Conservation (phyloP, 2,888 invertebrate species). For the Ethmia dodecea region DNA sequence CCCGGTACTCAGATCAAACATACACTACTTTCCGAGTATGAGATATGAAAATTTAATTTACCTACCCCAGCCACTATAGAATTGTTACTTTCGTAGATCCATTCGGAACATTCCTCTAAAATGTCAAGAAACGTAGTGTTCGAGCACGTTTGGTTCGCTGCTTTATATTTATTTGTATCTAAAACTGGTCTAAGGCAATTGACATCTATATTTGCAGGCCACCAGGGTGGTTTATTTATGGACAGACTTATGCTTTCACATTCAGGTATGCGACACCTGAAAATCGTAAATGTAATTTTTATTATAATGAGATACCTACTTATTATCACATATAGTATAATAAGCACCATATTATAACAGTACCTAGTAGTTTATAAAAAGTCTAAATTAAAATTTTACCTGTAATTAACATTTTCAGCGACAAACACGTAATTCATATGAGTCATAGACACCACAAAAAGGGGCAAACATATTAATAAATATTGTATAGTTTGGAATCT, state of each 20-base stretch:
- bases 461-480: constrained; percentile 44
- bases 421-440: constrained; percentile 60
- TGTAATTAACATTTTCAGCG: constrained; percentile 48
- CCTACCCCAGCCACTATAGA: constrained; percentile 52
- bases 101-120: constrained; percentile 44
- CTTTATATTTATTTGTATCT: constrained; percentile 24
- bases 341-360: too few species aligned
- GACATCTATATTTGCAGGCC: constrained; percentile 42
- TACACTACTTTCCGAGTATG: too few species aligned
- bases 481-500: constrained; percentile 49
- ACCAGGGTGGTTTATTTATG: constrained; percentile 42
- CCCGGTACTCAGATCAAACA: too few species aligned
- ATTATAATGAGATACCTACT: too few species aligned
- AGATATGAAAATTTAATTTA: too few species aligned
- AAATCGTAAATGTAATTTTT: background rate
- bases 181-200: constrained; percentile 46
- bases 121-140: constrained; percentile 36
- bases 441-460: constrained; percentile 51
- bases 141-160: constrained; percentile 37
- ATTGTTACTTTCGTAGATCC: constrained; percentile 53
- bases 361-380: too few species aligned
- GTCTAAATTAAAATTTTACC: too few species aligned
- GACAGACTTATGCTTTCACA: constrained; percentile 37
- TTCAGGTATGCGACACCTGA: constrained; percentile 53
- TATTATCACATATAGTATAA: too few species aligned